phyloP scores from a whole-genome alignment of 2,113 vertebrate species.

The Melanostigma gelatinosum region DNA sequence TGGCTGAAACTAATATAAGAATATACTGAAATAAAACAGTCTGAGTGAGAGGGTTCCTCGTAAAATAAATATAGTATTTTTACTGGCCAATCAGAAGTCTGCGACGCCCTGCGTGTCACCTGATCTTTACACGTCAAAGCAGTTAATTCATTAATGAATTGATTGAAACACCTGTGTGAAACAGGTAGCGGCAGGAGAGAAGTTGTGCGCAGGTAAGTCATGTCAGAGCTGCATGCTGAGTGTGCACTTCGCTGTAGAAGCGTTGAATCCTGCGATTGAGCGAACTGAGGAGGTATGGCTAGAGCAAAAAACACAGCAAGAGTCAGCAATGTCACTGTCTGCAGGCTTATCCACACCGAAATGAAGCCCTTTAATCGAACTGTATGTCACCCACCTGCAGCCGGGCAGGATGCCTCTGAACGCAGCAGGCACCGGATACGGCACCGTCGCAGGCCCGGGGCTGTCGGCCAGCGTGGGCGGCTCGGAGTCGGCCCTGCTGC shows the following conservation, averaged over 20 bases:
- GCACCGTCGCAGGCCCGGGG: conserved; percentile 40
- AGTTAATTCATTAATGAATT: neutral
- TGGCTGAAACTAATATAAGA: neutral
- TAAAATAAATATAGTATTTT: neutral
- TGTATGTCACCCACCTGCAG: conserved; percentile 22
- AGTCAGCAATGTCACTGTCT: neutral
- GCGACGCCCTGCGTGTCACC: neutral
- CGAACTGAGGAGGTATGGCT: conserved; percentile 4
- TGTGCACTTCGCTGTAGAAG: neutral
- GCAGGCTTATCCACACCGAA: neutral
- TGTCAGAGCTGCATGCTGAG: neutral
- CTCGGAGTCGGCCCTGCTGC: conserved; percentile 71
- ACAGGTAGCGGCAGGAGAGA: neutral
- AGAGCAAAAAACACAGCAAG: neutral
- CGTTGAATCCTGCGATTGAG: neutral
- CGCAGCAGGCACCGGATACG: conserved; percentile 65
- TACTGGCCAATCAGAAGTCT: neutral
- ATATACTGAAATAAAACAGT: neutral
- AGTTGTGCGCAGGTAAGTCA: too few species aligned
- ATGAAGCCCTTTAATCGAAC: neutral
- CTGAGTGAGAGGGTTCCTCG: neutral
- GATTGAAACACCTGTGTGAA: conserved; percentile 35
- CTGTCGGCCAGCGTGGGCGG: conserved; percentile 11
- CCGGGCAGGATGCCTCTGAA: conserved; percentile 73
- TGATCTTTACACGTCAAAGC: neutral